Evolutionary conservation across 2,797 vertebrate genomes (phyloP).

Genomic region (Otolemur crassicaudatus): DNA sequence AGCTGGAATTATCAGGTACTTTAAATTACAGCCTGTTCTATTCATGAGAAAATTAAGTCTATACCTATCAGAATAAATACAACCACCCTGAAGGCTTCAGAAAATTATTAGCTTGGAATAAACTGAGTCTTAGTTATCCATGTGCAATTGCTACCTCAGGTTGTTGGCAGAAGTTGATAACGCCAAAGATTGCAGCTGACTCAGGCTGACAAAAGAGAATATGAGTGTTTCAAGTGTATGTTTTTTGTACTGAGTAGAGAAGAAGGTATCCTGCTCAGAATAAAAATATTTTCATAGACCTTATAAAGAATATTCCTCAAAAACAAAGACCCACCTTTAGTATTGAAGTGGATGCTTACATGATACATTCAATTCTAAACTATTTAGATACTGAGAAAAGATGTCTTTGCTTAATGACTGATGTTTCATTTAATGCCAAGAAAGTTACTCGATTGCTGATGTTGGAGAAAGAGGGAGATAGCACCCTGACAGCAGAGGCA

Average conservation of each 20-base stretch:
- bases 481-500: background rate
- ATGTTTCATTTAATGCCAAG: background rate
- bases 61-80: slow-evolving; percentile 19
- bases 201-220: background rate
- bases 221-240: slow-evolving; percentile 1
- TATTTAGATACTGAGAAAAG: background rate
- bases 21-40: background rate
- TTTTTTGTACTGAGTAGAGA: background rate
- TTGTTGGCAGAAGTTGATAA: slow-evolving; percentile 2
- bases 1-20: background rate
- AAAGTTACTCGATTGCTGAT: background rate
- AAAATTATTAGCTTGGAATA: slow-evolving; percentile 20
- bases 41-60: background rate
- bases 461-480: background rate
- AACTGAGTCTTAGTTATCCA: background rate
- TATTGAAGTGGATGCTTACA: background rate
- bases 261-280: background rate
- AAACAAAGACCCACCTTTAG: background rate
- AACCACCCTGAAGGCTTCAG: background rate
- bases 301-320: background rate
- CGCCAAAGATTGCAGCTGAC: background rate
- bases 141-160: background rate
- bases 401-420: background rate
- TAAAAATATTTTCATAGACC: background rate
- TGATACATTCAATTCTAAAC: slow-evolving; percentile 10